A percentile compares a stretch with the other conserved stretches of the same genome.
phyloP scores from a whole-genome alignment of 2,113 vertebrate genomes.

The Tychaedon coryphoeus region DNA sequence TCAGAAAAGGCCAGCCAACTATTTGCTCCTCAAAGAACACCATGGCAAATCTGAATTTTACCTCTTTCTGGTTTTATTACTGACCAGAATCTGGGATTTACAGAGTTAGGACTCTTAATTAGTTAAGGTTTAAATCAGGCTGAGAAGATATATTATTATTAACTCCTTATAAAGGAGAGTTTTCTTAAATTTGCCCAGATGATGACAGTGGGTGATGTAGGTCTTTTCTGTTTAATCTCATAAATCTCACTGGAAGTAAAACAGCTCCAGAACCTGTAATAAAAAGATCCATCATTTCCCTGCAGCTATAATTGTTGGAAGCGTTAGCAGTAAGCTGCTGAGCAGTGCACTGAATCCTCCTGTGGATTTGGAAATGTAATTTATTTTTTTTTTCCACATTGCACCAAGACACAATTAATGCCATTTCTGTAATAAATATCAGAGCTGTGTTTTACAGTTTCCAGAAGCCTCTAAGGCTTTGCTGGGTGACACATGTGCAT shows the following conservation, averaged over 20 bases:
- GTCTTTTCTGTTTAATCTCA: slow-evolving; percentile 45
- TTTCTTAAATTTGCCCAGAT: background rate
- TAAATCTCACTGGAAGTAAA: slow-evolving; percentile 51
- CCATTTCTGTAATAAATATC: slow-evolving; percentile 14
- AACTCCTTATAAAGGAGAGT: background rate
- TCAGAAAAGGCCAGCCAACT: background rate
- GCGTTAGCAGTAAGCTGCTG: background rate
- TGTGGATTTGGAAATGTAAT: slow-evolving; percentile 17
- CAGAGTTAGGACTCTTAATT: background rate
- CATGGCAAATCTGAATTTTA: background rate
- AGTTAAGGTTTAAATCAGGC: background rate
- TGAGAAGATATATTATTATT: background rate
- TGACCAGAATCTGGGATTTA: background rate
- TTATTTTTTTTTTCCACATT: background rate
- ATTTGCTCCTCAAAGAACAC: background rate
- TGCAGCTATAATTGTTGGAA: slow-evolving; percentile 50
- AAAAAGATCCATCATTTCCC: slow-evolving; percentile 56
- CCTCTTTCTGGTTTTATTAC: background rate
- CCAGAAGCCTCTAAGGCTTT: background rate
- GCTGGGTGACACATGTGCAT: background rate
- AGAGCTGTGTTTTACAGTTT: background rate
- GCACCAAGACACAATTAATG: slow-evolving; percentile 6
- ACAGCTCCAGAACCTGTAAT: slow-evolving; percentile 53
- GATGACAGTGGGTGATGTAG: slow-evolving; percentile 2
- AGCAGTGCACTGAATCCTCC: background rate